Evolutionary conservation across 2,888 invertebrate genomes (phyloP).

Genomic region (Oxystoma pomonae): DNA sequence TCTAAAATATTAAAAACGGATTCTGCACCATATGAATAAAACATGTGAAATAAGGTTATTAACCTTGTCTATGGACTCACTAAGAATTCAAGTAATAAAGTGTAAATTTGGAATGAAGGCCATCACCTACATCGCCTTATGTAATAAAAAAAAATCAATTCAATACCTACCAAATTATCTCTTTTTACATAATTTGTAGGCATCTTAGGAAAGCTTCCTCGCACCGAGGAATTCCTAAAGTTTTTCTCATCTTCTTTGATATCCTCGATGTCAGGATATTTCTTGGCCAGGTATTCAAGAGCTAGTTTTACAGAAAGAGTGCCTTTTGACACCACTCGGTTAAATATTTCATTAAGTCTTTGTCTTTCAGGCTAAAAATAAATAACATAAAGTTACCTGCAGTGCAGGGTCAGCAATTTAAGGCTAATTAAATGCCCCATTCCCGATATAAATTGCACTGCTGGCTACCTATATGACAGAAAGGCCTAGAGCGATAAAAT

Average conservation of each 20-base stretch:
- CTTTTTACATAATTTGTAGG: constrained; percentile 55
- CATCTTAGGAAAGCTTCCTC: constrained; percentile 56
- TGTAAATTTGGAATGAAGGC: neutral
- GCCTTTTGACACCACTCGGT: constrained; percentile 14
- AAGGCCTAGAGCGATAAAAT: too few species aligned
- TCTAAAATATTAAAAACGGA: too few species aligned
- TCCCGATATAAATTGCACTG: too few species aligned
- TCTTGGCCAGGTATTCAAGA: constrained; percentile 18
- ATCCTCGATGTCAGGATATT: constrained; percentile 22
- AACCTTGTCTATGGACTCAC: too few species aligned
- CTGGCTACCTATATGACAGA: too few species aligned
- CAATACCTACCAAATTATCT: constrained; percentile 49
- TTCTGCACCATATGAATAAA: too few species aligned
- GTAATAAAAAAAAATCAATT: neutral
- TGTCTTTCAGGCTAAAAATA: constrained; percentile 18
- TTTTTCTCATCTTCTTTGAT: constrained; percentile 20
- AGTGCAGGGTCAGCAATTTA: too few species aligned
- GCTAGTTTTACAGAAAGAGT: constrained; percentile 17
- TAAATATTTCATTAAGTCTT: constrained; percentile 21
- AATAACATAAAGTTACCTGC: constrained; percentile 6
- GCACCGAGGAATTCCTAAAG: constrained; percentile 43
- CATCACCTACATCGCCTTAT: neutral
- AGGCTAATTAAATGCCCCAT: too few species aligned
- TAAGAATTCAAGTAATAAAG: neutral
- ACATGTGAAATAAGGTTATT: too few species aligned